phyloP scores from a whole-genome alignment of 2,888 invertebrate genomes.

The Drosophila mulleri region DNA sequence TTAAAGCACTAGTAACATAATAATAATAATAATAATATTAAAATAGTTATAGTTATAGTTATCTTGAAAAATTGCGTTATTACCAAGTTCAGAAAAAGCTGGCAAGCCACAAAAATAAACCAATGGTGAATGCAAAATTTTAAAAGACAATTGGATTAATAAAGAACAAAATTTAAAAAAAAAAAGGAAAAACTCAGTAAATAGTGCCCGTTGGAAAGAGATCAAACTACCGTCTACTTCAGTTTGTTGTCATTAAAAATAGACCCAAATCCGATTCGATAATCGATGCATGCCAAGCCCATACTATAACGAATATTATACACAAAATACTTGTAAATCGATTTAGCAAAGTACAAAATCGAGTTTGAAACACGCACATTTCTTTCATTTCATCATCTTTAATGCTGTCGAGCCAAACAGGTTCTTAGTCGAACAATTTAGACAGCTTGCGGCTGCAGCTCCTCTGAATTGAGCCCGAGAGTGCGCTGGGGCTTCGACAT shows the following conservation, averaged over 20 bases:
- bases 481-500: slow-evolving; percentile 57
- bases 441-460: slow-evolving; percentile 25
- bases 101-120: not conserved
- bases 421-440: not conserved
- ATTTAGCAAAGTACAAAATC: not conserved
- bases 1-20: too few species aligned
- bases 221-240: too few species aligned
- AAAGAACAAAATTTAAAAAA: too few species aligned
- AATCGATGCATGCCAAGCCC: not conserved
- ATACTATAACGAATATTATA: too few species aligned
- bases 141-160: not conserved
- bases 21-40: too few species aligned
- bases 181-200: too few species aligned
- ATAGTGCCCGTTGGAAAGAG: not conserved
- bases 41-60: too few species aligned
- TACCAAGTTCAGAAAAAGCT: too few species aligned
- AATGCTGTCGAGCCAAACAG: not conserved
- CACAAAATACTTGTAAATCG: not conserved
- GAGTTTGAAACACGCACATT: not conserved
- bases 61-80: too few species aligned
- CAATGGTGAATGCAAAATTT: fast-evolving
- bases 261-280: not conserved
- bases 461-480: slow-evolving; percentile 37
- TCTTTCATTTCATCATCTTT: not conserved
- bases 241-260: not conserved